Evolutionary conservation across 2,888 invertebrate species (phyloP).

Genomic region (Platycnemis pennipes): DNA sequence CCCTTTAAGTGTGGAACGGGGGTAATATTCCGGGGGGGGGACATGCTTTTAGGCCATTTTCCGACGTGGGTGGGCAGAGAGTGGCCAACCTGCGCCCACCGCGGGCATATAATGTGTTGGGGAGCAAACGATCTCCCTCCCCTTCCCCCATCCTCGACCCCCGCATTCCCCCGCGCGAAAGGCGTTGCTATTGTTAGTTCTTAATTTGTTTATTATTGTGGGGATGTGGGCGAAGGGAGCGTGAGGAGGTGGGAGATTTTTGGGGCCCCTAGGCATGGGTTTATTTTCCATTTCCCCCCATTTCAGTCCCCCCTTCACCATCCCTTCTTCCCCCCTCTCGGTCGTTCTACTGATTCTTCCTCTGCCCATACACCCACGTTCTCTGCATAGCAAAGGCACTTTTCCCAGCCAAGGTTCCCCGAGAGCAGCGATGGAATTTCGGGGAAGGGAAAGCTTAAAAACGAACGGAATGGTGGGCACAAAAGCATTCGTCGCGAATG

Average conservation of each 20-base stretch:
- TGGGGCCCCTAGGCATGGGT: not conserved
- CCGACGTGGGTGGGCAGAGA: not conserved
- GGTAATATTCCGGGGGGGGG: no score
- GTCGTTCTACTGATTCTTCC: no score
- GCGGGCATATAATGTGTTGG: slow-evolving; percentile 25
- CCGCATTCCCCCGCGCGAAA: not conserved
- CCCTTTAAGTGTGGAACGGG: no score
- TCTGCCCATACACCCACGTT: not conserved
- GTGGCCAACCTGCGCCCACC: not conserved
- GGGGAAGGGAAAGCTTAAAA: not conserved
- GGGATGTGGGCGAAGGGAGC: not conserved
- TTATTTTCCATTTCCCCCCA: not conserved
- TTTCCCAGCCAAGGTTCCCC: not conserved
- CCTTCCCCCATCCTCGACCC: not conserved
- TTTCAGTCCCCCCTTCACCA: not conserved
- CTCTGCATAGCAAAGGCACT: not conserved
- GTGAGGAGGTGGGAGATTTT: not conserved
- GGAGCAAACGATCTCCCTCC: not conserved
- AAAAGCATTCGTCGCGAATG: not conserved
- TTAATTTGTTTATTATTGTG: slow-evolving; percentile 39
- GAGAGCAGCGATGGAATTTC: slow-evolving; percentile 9
- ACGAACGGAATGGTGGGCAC: not conserved
- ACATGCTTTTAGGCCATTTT: not conserved
- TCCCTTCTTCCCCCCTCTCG: not conserved
- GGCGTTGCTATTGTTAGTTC: slow-evolving; percentile 35